Conservation (phyloP, 2,888 invertebrate genomes). For the Chrysolina haemoptera region DNA sequence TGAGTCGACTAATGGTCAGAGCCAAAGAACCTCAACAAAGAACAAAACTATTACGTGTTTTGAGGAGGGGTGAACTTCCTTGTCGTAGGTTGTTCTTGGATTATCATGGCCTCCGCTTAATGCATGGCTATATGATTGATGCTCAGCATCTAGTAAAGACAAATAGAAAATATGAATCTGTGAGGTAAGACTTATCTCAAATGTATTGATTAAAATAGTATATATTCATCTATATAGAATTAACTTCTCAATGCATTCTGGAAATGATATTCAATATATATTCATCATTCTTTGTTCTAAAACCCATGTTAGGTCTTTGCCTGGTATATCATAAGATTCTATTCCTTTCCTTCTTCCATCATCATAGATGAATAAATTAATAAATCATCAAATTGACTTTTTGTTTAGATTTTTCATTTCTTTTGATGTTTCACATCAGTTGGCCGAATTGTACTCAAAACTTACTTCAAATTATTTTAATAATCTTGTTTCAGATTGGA, state of each 20-base stretch:
- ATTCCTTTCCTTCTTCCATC: too few relatives aligned
- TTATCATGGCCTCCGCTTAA: slow-evolving; percentile 91
- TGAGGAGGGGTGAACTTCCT: slow-evolving; percentile 85
- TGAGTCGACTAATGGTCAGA: slow-evolving; percentile 93
- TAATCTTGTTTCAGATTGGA: slow-evolving; percentile 73
- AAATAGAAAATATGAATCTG: slow-evolving; percentile 63
- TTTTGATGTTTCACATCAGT: too few relatives aligned
- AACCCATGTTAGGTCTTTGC: too few relatives aligned
- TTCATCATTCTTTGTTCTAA: too few relatives aligned
- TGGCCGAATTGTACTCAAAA: too few relatives aligned
- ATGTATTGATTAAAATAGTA: neutral
- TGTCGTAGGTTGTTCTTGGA: slow-evolving; percentile 91
- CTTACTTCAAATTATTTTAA: neutral
- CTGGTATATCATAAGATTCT: too few relatives aligned
- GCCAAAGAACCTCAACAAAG: slow-evolving; percentile 88
- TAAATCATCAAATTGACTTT: too few relatives aligned
- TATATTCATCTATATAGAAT: neutral
- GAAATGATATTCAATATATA: too few relatives aligned
- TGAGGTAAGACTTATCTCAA: slow-evolving; percentile 52
- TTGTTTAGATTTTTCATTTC: too few relatives aligned
- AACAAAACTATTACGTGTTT: slow-evolving; percentile 81
- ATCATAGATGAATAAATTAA: too few relatives aligned
- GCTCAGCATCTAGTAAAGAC: slow-evolving; percentile 69
- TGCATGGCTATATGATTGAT: slow-evolving; percentile 95
- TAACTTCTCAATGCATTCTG: too few relatives aligned